Evolutionary conservation across 2,113 vertebrate genomes (phyloP).

Genomic region (Dendrocopos noguchii): DNA sequence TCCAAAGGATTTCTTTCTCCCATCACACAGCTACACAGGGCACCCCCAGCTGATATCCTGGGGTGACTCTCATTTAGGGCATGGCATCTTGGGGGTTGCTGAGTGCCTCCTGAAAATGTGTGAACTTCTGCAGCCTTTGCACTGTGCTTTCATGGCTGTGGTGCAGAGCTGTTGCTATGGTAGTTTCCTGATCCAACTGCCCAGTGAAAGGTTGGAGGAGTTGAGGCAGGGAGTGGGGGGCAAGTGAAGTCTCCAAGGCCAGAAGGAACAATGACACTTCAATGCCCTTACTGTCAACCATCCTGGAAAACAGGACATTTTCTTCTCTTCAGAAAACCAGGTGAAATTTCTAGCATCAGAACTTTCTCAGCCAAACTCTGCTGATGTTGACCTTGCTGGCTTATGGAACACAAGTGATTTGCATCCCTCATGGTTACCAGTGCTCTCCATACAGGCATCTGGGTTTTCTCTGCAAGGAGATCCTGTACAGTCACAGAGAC

Average conservation of each 20-base stretch:
- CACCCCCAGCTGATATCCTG: not conserved
- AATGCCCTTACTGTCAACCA: not conserved
- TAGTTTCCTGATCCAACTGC: not conserved
- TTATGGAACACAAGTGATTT: not conserved
- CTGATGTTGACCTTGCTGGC: not conserved
- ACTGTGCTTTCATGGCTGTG: accelerated
- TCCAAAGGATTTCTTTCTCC: not conserved
- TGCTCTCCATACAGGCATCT: not conserved
- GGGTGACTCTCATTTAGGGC: not conserved
- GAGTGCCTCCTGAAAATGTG: not conserved
- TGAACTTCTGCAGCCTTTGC: not conserved
- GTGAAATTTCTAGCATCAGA: not conserved
- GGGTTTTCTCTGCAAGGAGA: not conserved
- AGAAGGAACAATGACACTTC: accelerated
- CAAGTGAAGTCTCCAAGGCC: not conserved
- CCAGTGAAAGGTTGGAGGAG: not conserved
- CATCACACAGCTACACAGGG: not conserved
- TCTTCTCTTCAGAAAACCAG: not conserved
- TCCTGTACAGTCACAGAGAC: not conserved
- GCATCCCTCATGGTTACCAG: not conserved
- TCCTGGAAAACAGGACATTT: not conserved
- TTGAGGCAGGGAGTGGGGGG: not conserved
- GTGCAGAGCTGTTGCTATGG: not conserved
- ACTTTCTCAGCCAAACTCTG: not conserved
- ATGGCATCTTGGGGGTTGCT: accelerated